Percentiles rank a stretch among this genome's conserved stretches.
phyloP scores from a whole-genome alignment of 2,888 invertebrate species.

The Cantharis rufa region DNA sequence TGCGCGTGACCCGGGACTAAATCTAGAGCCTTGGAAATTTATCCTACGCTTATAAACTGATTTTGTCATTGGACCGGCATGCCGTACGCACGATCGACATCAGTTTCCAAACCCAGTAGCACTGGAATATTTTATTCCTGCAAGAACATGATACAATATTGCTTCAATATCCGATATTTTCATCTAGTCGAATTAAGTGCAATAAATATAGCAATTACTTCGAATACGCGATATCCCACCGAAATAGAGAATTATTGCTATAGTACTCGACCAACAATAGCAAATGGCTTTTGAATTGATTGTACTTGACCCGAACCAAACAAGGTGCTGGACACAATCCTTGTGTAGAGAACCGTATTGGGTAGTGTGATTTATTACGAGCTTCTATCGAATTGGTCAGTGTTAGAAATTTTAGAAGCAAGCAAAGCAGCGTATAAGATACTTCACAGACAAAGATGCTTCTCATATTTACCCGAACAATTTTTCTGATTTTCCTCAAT shows the following conservation, averaged over 20 bases:
- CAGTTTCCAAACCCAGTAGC: neutral
- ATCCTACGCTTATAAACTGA: neutral
- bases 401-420: slow-evolving; percentile 13
- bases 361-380: slow-evolving; percentile 23
- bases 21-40: neutral
- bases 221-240: neutral
- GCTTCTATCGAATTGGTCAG: slow-evolving; percentile 13
- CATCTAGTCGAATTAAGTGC: neutral
- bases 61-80: neutral
- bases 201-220: neutral
- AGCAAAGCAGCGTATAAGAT: slow-evolving; percentile 9
- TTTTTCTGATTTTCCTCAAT: neutral
- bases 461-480: neutral
- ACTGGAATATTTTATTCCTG: neutral
- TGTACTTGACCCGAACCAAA: slow-evolving; percentile 5
- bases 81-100: neutral
- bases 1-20: neutral
- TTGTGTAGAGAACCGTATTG: slow-evolving; percentile 16
- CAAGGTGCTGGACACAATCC: slow-evolving; percentile 18
- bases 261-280: neutral
- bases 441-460: slow-evolving; percentile 17
- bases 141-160: neutral
- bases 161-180: neutral
- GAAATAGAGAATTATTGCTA: neutral
- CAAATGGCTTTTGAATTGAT: slow-evolving; percentile 5